Conservation (phyloP, 53 echinoderm and acorn worm species). For the Luidia sarsii region DNA sequence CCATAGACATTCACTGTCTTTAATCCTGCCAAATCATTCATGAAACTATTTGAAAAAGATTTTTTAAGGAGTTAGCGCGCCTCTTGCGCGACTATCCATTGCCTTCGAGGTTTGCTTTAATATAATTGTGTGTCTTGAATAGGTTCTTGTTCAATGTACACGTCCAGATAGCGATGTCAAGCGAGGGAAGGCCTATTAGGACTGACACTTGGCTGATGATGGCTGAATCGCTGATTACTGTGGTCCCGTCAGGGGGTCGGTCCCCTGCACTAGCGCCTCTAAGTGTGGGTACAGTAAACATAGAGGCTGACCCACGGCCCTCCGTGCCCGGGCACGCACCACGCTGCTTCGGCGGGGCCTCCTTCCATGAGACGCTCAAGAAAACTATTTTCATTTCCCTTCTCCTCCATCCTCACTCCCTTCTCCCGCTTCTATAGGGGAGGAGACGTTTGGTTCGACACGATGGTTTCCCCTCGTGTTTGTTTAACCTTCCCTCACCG, state of each 20-base stretch:
- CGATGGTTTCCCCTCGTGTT: constrained; percentile 39
- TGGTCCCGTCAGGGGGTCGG: no score
- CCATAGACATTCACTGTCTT: no score
- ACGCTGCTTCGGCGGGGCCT: constrained; percentile 23
- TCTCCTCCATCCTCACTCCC: no score
- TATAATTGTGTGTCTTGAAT: no score
- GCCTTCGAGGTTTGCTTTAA: no score
- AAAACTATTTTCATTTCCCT: constrained; percentile 10
- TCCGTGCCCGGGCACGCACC: constrained; percentile 25
- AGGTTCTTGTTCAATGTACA: no score
- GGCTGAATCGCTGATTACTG: constrained; percentile 14
- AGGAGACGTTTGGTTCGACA: constrained; percentile 19
- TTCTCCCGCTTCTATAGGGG: not conserved
- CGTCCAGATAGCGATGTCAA: constrained; percentile 15
- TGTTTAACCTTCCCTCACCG: constrained; percentile 44
- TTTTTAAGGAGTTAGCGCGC: no score
- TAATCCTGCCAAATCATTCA: no score
- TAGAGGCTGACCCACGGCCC: not conserved
- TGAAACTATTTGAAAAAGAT: no score
- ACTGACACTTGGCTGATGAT: constrained; percentile 32
- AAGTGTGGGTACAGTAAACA: constrained; percentile 45
- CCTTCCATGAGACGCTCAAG: not conserved
- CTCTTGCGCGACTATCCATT: no score
- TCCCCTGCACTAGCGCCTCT: constrained; percentile 15
- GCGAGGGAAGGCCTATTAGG: not conserved